These are phyloP conservation scores for Philonicus albiceps DNA, from an alignment of 2,888 invertebrate species.

Conservation along the genomic window DNA sequence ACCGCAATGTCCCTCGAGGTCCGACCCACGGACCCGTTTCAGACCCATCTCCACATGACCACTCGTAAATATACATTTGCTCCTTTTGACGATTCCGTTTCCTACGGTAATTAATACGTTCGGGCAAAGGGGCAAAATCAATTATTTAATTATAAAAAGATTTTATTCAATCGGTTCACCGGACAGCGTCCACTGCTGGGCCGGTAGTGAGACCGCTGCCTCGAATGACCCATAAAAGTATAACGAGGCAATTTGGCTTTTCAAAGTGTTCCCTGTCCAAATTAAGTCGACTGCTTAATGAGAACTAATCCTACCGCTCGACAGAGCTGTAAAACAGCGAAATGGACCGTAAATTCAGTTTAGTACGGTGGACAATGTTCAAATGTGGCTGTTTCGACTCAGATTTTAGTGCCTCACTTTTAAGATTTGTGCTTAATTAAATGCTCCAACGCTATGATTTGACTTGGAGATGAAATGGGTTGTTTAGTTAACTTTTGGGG, in stretches of 20 bases:
- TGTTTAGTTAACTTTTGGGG: background rate
- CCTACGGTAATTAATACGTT: constrained; percentile 12
- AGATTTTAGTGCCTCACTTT: background rate
- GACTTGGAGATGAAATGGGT: background rate
- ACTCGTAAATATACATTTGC: constrained; percentile 13
- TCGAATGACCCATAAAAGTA: constrained; percentile 8
- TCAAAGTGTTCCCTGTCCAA: constrained; percentile 25
- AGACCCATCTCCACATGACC: background rate
- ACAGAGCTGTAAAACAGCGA: constrained; percentile 5
- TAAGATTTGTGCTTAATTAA: background rate
- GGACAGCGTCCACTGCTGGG: background rate
- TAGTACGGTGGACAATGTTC: constrained; percentile 3
- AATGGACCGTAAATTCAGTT: constrained; percentile 20
- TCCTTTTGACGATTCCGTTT: constrained; percentile 1
- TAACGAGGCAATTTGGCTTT: constrained; percentile 10
- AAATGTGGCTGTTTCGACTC: background rate
- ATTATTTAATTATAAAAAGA: constrained; percentile 34
- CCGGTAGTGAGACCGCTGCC: background rate
- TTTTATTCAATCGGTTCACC: constrained; percentile 7
- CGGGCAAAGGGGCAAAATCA: background rate
- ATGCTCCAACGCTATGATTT: background rate
- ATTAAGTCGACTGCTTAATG: constrained; percentile 31
- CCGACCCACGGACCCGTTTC: background rate
- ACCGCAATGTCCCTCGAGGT: background rate
- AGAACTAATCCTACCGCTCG: background rate